Percentiles rank a stretch among this genome's conserved stretches.
phyloP scores from a whole-genome alignment of 2,888 invertebrate genomes.

The Callinectes sapidus region DNA sequence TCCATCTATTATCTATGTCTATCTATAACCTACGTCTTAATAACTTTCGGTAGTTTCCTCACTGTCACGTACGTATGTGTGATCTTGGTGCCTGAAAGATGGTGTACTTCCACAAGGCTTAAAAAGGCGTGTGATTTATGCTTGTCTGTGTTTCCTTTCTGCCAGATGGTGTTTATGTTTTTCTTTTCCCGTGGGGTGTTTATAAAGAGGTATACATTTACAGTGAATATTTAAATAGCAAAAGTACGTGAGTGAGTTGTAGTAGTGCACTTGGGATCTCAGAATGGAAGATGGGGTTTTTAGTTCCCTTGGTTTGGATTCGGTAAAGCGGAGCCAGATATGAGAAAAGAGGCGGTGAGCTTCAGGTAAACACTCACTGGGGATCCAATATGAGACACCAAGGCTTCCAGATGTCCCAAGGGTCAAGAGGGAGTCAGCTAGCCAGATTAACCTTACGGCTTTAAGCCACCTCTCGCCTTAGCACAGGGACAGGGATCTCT shows the following conservation, averaged over 20 bases:
- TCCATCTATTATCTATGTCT: not conserved
- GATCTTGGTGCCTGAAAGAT: constrained; percentile 28
- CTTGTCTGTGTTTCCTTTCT: not conserved
- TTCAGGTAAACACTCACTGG: not conserved
- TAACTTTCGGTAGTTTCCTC: not conserved
- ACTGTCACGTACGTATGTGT: not conserved
- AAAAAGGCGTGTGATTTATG: not conserved
- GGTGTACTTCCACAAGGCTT: constrained; percentile 31
- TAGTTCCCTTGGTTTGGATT: not conserved
- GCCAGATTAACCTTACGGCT: not conserved
- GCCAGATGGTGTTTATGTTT: not conserved
- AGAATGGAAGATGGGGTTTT: not conserved
- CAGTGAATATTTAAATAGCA: not conserved
- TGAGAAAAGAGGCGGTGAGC: not conserved
- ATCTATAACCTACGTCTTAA: not conserved
- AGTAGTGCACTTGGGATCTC: not conserved
- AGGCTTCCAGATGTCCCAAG: constrained; percentile 12
- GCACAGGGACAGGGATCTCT: not conserved
- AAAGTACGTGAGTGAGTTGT: not conserved
- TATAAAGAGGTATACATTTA: constrained; percentile 8
- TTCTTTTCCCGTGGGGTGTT: not conserved
- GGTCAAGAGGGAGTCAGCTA: not conserved
- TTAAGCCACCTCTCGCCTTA: not conserved
- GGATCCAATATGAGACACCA: not conserved
- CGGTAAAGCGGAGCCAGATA: not conserved